Percentiles rank a stretch among this genome's conserved stretches.
Evolutionary conservation across 2,888 invertebrate species (phyloP).

Genomic region (Pycnomerus fuliginosus): DNA sequence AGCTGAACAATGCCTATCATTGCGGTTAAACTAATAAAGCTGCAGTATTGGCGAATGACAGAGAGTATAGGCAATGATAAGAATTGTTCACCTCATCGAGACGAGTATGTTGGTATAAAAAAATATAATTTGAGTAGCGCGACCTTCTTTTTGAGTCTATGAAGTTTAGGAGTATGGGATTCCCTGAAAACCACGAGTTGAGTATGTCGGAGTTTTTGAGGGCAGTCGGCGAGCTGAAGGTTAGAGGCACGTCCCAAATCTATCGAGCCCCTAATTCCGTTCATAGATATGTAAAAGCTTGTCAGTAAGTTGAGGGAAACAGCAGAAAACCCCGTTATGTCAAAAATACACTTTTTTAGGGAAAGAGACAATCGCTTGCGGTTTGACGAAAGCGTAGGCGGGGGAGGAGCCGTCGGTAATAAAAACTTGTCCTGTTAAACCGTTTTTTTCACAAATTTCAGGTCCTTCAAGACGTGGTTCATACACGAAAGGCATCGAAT

Average conservation of each 20-base stretch:
- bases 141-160: no score
- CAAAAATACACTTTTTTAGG: neutral
- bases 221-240: slow-evolving; percentile 63
- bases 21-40: no score
- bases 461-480: slow-evolving; percentile 5
- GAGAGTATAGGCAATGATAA: no score
- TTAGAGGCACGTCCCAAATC: slow-evolving; percentile 67
- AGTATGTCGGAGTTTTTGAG: slow-evolving; percentile 57
- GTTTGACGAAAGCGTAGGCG: neutral
- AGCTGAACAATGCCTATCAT: no score
- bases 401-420: neutral
- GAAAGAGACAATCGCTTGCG: neutral
- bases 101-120: no score
- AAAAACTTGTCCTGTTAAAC: slow-evolving; percentile 10
- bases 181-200: slow-evolving; percentile 46
- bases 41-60: no score
- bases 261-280: slow-evolving; percentile 59
- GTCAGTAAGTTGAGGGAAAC: no score
- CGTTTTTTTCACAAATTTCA: no score
- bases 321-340: neutral
- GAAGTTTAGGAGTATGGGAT: slow-evolving; percentile 30
- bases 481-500: slow-evolving; percentile 34
- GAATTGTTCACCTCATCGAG: no score
- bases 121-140: no score
- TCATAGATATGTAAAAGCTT: slow-evolving; percentile 35